phyloP scores from a whole-genome alignment of 2,888 invertebrate species.

The Nasonia oneida region DNA sequence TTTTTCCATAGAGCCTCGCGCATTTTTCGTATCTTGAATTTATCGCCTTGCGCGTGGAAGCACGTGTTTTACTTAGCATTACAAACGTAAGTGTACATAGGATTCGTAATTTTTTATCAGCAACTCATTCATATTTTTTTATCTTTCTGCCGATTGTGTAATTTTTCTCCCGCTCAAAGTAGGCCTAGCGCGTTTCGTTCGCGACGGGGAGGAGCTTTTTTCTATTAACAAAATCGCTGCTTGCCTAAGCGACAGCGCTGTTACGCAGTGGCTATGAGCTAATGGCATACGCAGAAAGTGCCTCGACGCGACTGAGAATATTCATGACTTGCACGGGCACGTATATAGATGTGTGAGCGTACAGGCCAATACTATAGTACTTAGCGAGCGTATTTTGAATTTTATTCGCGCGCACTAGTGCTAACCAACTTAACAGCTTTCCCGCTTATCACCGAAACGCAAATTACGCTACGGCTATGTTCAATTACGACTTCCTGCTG shows the following conservation, averaged over 20 bases:
- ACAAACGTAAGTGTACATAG: no score
- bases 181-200: background rate
- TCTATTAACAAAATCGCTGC: background rate
- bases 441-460: slow-evolving; percentile 18
- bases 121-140: background rate
- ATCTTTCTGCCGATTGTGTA: background rate
- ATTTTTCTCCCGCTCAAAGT: background rate
- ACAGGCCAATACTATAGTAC: background rate
- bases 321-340: background rate
- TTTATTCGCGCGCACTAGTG: background rate
- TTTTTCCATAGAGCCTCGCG: background rate
- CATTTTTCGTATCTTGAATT: background rate
- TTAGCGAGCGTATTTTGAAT: background rate
- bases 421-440: slow-evolving; percentile 3
- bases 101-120: background rate
- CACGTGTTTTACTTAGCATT: background rate
- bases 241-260: background rate
- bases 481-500: slow-evolving; percentile 10
- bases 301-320: background rate
- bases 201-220: background rate
- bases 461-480: background rate
- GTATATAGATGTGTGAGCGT: background rate
- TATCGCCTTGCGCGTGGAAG: background rate
- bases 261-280: background rate
- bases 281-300: background rate